Evolutionary conservation across 2,888 invertebrate genomes (phyloP).

Genomic region (Hirtodrosophila histrioides): DNA sequence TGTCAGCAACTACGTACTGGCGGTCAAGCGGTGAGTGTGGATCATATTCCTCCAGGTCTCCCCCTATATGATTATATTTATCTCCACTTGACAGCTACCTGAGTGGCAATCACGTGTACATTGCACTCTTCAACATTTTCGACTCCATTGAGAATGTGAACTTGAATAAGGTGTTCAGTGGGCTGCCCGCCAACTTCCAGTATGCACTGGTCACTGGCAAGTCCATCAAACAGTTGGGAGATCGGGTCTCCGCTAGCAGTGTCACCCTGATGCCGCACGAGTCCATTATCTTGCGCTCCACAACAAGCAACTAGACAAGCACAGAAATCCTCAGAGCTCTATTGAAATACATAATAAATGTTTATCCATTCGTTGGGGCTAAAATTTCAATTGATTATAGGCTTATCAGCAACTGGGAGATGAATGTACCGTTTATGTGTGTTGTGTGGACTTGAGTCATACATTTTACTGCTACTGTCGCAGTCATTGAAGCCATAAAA

Average conservation of each 20-base stretch:
- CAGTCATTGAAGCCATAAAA: too few species aligned
- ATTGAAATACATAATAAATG: conserved; percentile 4
- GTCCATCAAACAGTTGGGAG: conserved; percentile 73
- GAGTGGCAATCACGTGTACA: conserved; percentile 76
- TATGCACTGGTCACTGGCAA: conserved; percentile 78
- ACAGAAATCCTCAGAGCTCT: neutral
- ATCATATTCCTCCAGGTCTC: accelerated
- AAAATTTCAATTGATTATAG: conserved; percentile 1
- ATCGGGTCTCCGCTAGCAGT: conserved; percentile 58
- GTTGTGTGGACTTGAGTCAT: too few species aligned
- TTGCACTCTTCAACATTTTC: conserved; percentile 85
- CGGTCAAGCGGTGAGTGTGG: conserved; percentile 75
- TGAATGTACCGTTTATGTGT: neutral
- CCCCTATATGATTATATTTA: neutral
- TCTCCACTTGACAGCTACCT: conserved; percentile 52
- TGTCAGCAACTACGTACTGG: conserved; percentile 84
- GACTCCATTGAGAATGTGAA: conserved; percentile 82
- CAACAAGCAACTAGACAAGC: conserved; percentile 31
- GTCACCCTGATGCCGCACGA: conserved; percentile 76
- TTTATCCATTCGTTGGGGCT: conserved; percentile 2
- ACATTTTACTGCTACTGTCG: too few species aligned
- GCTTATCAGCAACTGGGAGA: conserved; percentile 8
- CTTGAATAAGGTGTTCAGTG: conserved; percentile 72
- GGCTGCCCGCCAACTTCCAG: conserved; percentile 66
- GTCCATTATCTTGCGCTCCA: conserved; percentile 72